These are phyloP conservation scores for Uloborus diversus DNA, from an alignment of 1,140 invertebrate genomes.

Conservation along the genomic window DNA sequence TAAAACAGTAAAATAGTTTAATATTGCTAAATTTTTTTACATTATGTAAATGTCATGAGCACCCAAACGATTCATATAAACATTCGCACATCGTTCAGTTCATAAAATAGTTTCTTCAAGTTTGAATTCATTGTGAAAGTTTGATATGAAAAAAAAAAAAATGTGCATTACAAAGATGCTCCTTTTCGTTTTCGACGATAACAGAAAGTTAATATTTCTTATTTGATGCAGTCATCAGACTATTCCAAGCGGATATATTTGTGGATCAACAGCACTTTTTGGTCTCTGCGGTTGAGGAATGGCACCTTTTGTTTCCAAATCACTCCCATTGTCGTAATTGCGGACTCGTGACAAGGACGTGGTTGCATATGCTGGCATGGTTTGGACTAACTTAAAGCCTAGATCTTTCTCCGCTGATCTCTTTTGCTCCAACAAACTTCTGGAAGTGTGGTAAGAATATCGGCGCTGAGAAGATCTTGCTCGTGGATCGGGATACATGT, in stretches of 20 bases:
- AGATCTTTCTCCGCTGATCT: background rate
- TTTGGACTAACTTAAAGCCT: slow-evolving; percentile 24
- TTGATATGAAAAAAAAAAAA: background rate
- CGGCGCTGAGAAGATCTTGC: background rate
- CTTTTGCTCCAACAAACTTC: background rate
- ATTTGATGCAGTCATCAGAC: background rate
- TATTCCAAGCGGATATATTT: slow-evolving; percentile 16
- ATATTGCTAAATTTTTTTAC: too few species aligned
- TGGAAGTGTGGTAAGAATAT: slow-evolving; percentile 28
- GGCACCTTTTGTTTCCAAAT: background rate
- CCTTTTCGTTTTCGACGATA: background rate
- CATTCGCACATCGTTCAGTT: too few species aligned
- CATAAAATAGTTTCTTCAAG: too few species aligned
- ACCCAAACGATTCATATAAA: too few species aligned
- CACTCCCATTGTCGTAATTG: background rate
- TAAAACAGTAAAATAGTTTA: too few species aligned
- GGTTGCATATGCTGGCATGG: slow-evolving; percentile 20
- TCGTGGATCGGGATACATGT: background rate
- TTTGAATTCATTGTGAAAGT: too few species aligned
- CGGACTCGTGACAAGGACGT: slow-evolving; percentile 12
- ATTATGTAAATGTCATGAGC: too few species aligned
- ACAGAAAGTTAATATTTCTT: background rate
- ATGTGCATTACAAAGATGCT: background rate
- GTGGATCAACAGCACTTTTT: background rate
- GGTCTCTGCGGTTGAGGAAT: background rate